These are phyloP conservation scores for Tadarida brasiliensis DNA, from an alignment of 2,797 vertebrate genomes.

Conservation along the genomic window DNA sequence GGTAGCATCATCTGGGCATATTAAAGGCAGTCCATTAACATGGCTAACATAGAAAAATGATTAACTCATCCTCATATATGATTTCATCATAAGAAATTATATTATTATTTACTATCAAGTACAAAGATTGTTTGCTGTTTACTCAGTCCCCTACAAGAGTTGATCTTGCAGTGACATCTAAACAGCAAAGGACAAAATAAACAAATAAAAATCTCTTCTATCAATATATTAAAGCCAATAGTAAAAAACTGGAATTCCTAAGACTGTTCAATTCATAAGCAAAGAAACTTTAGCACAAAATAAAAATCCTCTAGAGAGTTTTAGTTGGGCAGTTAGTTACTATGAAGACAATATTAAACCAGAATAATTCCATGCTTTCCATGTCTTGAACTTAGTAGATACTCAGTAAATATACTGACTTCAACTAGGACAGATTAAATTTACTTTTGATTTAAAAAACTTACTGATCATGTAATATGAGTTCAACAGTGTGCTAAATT, in stretches of 20 bases:
- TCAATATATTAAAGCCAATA: neutral
- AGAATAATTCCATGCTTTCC: neutral
- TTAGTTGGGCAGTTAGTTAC: neutral
- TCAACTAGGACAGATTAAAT: neutral
- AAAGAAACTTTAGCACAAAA: slow-evolving; percentile 1
- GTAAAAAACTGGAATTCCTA: neutral
- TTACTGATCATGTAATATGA: neutral
- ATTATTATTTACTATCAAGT: neutral
- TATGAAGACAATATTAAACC: neutral
- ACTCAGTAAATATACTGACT: neutral
- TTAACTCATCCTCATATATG: neutral
- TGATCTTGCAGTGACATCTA: neutral
- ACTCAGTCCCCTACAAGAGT: neutral
- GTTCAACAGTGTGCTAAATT: neutral
- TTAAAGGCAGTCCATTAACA: slow-evolving; percentile 8
- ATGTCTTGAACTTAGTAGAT: neutral
- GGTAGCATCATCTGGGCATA: neutral
- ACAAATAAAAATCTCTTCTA: neutral
- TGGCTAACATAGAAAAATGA: neutral
- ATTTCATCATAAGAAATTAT: slow-evolving; percentile 4
- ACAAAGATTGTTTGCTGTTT: neutral
- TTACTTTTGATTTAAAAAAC: neutral
- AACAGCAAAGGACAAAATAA: slow-evolving; percentile 11
- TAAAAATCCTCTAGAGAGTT: neutral
- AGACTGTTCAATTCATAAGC: neutral